Evolutionary conservation across 2,888 invertebrate genomes (phyloP), one percentile per base, ranked within the genome.

Genomic region (Bombylius discolor): DNA sequence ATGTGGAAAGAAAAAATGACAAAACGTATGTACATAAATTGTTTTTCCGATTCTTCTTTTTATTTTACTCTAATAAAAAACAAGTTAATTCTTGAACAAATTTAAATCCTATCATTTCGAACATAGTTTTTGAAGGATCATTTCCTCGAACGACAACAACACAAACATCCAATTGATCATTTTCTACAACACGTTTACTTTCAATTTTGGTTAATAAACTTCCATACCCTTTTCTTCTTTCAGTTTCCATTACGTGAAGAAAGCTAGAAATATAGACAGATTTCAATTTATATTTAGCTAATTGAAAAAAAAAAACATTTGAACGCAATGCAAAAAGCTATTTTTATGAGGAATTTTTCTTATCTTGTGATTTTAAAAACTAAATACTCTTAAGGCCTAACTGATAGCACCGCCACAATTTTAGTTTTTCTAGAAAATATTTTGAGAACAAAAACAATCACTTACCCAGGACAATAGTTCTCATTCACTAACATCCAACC

Each of bases 401-500:
- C 23, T 23, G 23, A 23, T 23, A 23, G 23, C 23, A 23, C 23
- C 23, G 3, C 23, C 3, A 23, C 23, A 23, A 23, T 23, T 23
- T 23, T 23, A 23, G 23, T 23, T 23, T 23, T 23, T 23, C 23
- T 23, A 23, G 23, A 23, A 23, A 23, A 23, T 23, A 23, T 23
- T 23, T 36, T 7, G 5, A 23, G 5, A 49, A 36, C 1, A 52
- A n/a, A 33, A 5, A 33, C 6, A 12, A 5, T 33, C 42, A 33
- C 51, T 45, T 36, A 60, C 58, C 61, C 61, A 31, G 57, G 53
- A 11, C 57, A 50, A 34, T 58, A 58, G 36, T 51, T 54, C 45
- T 60, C 62, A 44, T 59, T 59, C 1, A 56, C 58, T 13, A 48
- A 14, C 47, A 59, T 55, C 62, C 60, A 62, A 39, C 59, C 46